Evolutionary conservation across 2,113 vertebrate species (phyloP).

Genomic region (Amia ocellicauda): DNA sequence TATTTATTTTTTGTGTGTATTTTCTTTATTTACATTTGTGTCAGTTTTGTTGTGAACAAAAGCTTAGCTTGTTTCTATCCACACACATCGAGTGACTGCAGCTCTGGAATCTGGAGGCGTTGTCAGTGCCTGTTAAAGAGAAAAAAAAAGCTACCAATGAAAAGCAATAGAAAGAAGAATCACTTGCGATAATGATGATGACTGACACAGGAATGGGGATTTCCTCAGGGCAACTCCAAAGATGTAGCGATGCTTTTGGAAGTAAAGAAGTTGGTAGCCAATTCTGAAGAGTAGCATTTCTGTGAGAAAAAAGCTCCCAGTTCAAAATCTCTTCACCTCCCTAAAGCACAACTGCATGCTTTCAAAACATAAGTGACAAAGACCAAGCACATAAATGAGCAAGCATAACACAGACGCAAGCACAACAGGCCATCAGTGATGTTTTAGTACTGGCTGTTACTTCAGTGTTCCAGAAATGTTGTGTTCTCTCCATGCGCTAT

Average conservation of each 20-base stretch:
- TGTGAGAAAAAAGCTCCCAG: constrained; percentile 2
- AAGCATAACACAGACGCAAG: neutral
- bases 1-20: no score
- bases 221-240: neutral
- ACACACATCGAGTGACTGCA: neutral
- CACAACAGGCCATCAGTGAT: neutral
- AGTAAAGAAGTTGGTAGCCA: neutral
- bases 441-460: neutral
- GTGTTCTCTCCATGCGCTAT: neutral
- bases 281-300: neutral
- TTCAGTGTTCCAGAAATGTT: neutral
- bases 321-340: neutral
- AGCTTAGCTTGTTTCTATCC: neutral
- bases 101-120: neutral
- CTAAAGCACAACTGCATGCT: neutral
- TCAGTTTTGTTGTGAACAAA: neutral
- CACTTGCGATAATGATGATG: neutral
- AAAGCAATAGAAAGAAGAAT: neutral
- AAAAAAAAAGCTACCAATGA: neutral
- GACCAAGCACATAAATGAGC: constrained; percentile 15
- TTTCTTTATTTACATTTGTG: no score
- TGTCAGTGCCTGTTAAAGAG: neutral
- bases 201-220: neutral
- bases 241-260: neutral
- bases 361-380: constrained; percentile 16